Evolutionary conservation across 2,113 vertebrate genomes (phyloP), one percentile per base, ranked within the genome.

Genomic region (Syngnathus typhle): DNA sequence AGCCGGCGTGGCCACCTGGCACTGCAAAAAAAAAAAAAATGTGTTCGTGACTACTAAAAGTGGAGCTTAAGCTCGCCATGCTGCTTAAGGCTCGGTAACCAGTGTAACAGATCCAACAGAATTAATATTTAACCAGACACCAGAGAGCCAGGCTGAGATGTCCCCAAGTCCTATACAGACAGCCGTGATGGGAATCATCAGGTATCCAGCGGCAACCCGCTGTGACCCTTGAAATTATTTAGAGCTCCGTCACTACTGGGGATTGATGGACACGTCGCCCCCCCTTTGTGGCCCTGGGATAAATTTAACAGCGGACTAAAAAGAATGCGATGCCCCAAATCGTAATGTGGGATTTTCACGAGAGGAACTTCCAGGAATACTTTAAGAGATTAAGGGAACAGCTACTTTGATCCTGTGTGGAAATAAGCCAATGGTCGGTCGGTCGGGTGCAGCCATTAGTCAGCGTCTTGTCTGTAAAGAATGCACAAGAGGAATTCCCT

Each of bases 71-170:
- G 71, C 68, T 78, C 65, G 59, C 74, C 41, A 65, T 66, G 68
- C 76, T 68, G 72, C 85, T 78, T 74, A 67, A 74, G 68, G 82
- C 82, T 84, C 79, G 75, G 75, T 76, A 75, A 79, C 75, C 79
- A 83, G 76, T 62, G 85, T 86, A 90, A 90, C 71, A 10, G 78
- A 90, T 88, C 83, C 86, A 86, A 67, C 66, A 61, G 27, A 80
- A 88, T 90, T 74, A 90, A 90, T 91, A 90, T 89, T 91, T 90
- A 68, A 91, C 78, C 69, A 81, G 85, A 82, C 77, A 82, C 76
- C 72, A 82, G 84, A 88, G 88, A 87, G 80, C 81, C 15, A n/a
- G 67, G 72, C 85, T 76, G 86, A 84, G 85, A 78, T 83, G 87
- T 78, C 82, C 76, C 72, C 78, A 51, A 76, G 62, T 65, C 69